Percentiles rank a stretch among this genome's conserved stretches.
phyloP scores from a whole-genome alignment of 1,140 invertebrate genomes.

The Amphibalanus amphitrite region DNA sequence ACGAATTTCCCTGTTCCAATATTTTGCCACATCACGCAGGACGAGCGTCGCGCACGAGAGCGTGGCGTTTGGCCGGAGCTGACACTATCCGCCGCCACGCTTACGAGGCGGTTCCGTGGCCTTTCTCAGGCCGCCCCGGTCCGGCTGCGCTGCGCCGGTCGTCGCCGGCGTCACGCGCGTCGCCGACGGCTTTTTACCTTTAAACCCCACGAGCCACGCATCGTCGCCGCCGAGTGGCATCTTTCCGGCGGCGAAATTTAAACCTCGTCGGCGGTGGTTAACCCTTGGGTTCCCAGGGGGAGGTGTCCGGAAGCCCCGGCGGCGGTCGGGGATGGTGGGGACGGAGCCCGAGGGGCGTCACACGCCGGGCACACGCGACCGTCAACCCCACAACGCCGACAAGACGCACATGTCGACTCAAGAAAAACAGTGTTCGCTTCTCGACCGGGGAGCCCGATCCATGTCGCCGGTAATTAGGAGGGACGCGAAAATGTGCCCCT shows the following conservation, averaged over 20 bases:
- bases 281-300: neutral
- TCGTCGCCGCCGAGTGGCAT: neutral
- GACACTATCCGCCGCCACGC: neutral
- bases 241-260: neutral
- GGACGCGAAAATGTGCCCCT: too few relatives aligned
- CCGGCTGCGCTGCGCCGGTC: too few relatives aligned
- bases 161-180: neutral
- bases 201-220: neutral
- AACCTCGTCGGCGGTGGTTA: neutral
- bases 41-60: neutral
- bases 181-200: neutral
- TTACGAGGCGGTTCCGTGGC: neutral
- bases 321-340: neutral
- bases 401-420: neutral
- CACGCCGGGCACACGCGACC: too few relatives aligned
- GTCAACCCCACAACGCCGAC: too few relatives aligned
- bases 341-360: neutral
- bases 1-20: neutral
- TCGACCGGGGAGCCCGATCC: too few relatives aligned
- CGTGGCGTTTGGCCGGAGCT: neutral
- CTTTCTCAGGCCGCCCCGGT: too few relatives aligned
- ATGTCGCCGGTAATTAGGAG: neutral
- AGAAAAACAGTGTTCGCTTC: neutral
- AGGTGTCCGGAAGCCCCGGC: neutral
- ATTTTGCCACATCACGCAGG: neutral